Conservation (phyloP, 1,140 invertebrate genomes). For the Drosophila willistoni region DNA sequence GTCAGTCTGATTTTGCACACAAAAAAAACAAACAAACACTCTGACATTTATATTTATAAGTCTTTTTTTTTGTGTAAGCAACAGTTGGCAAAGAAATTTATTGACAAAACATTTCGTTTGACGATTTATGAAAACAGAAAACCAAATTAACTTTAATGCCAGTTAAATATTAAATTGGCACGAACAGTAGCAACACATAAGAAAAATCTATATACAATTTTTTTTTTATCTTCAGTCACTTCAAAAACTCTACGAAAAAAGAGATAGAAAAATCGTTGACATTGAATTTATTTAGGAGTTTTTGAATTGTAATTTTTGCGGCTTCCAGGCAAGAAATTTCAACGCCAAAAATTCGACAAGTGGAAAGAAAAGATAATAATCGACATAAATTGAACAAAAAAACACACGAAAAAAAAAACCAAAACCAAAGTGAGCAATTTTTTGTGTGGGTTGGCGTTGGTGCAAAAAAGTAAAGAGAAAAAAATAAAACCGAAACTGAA, state of each 20-base stretch:
- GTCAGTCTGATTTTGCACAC: slow-evolving; percentile 8
- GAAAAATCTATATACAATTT: neutral
- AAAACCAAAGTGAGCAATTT: neutral
- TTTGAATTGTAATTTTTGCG: slow-evolving; percentile 33
- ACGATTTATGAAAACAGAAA: slow-evolving; percentile 32
- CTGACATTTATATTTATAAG: slow-evolving; percentile 41
- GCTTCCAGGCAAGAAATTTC: slow-evolving; percentile 39
- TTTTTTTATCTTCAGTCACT: neutral
- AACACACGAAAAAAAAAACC: neutral
- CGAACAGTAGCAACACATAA: slow-evolving; percentile 43
- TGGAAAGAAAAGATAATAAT: slow-evolving; percentile 14
- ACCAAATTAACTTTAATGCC: slow-evolving; percentile 52
- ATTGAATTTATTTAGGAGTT: slow-evolving; percentile 20
- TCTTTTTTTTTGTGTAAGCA: slow-evolving; percentile 47
- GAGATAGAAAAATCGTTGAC: slow-evolving; percentile 8
- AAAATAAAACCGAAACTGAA: neutral
- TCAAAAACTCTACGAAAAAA: neutral
- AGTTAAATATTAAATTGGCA: slow-evolving; percentile 55
- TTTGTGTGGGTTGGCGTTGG: slow-evolving; percentile 24
- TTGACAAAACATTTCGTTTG: slow-evolving; percentile 66
- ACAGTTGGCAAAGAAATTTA: slow-evolving; percentile 65
- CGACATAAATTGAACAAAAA: slow-evolving; percentile 1
- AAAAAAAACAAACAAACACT: neutral
- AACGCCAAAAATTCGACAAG: slow-evolving; percentile 17
- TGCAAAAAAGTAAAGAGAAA: neutral